Evolutionary conservation across 2,888 invertebrate species (phyloP).

Genomic region (Ernsta delagoae): DNA sequence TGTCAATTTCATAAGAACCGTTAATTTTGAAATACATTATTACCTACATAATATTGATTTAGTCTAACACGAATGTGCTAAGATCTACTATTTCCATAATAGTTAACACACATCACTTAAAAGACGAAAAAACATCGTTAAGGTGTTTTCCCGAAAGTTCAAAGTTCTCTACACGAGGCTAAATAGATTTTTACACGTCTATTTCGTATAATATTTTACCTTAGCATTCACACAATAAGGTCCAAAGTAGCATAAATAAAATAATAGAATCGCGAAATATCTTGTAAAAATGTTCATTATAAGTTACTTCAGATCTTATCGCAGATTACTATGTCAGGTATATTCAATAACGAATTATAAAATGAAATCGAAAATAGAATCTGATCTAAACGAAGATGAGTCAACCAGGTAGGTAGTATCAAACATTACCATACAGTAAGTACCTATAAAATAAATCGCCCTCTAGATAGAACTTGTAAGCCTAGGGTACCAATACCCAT

Average conservation of each 20-base stretch:
- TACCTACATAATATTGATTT: too few species aligned
- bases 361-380: constrained; percentile 4
- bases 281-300: constrained; percentile 1
- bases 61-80: neutral
- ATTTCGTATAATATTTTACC: neutral
- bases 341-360: constrained; percentile 10
- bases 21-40: neutral
- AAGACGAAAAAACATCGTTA: neutral
- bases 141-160: neutral
- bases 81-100: constrained; percentile 1
- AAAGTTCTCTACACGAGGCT: neutral
- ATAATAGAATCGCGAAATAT: neutral
- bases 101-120: too few species aligned
- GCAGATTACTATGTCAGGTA: constrained; percentile 2
- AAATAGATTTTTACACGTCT: neutral
- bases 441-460: too few species aligned
- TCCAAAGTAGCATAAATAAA: neutral
- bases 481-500: too few species aligned
- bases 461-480: too few species aligned
- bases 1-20: neutral
- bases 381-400: constrained; percentile 13
- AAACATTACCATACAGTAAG: too few species aligned
- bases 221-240: neutral
- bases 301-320: constrained; percentile 13
- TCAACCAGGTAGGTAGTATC: neutral